These are phyloP conservation scores for Dasypolia templi DNA, from an alignment of 2,888 invertebrate genomes.

Conservation along the genomic window DNA sequence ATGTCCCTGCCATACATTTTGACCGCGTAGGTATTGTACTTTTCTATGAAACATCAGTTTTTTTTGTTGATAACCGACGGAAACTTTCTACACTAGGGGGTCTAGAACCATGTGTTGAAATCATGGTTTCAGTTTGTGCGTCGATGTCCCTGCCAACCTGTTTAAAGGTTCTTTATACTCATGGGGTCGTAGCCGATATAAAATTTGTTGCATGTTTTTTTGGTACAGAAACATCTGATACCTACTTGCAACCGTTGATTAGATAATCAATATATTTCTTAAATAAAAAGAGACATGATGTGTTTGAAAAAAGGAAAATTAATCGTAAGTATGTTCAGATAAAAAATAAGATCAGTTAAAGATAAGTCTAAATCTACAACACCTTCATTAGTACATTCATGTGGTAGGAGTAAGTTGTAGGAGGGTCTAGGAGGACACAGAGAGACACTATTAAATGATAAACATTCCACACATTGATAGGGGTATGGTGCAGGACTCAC, in stretches of 20 bases:
- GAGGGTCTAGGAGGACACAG: conserved; percentile 69
- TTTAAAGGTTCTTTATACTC: background rate
- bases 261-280: background rate
- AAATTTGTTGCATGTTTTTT: conserved; percentile 54
- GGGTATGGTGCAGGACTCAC: conserved; percentile 87
- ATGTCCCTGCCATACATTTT: no score
- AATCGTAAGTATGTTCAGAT: conserved; percentile 19
- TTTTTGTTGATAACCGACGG: no score
- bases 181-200: conserved; percentile 1
- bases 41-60: no score
- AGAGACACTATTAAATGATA: conserved; percentile 78
- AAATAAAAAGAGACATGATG: background rate
- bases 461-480: conserved; percentile 89
- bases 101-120: no score
- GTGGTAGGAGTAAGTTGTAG: conserved; percentile 71
- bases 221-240: background rate
- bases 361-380: conserved; percentile 75
- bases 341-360: conserved; percentile 59
- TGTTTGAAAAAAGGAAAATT: conserved; percentile 35
- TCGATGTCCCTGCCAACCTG: no score
- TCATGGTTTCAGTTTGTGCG: no score
- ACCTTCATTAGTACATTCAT: conserved; percentile 78
- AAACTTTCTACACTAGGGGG: no score
- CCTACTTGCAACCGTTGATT: background rate
- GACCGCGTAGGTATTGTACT: no score